Evolutionary conservation across 2,888 invertebrate genomes (phyloP).

Genomic region (Xestia xanthographa): DNA sequence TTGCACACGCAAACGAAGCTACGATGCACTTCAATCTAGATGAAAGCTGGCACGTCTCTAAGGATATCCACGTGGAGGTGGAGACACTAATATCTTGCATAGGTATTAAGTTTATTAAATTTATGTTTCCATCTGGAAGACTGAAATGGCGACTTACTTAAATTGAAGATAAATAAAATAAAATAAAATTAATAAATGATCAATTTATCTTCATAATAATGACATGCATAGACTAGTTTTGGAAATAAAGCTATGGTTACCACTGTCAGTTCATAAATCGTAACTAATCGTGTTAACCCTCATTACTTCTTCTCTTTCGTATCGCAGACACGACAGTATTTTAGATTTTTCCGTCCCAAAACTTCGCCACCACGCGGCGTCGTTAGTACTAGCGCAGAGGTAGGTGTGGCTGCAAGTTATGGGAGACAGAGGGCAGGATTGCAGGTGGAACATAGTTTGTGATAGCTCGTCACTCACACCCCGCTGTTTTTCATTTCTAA

Average conservation of each 20-base stretch:
- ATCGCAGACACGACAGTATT: too few relatives aligned
- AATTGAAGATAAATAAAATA: too few relatives aligned
- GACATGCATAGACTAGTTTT: neutral
- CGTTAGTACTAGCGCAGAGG: neutral
- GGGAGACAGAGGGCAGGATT: neutral
- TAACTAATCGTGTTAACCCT: neutral
- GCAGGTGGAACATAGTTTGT: neutral
- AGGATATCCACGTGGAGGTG: neutral
- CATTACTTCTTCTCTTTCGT: too few relatives aligned
- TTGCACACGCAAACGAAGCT: neutral
- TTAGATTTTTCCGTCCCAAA: too few relatives aligned
- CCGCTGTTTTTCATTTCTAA: neutral
- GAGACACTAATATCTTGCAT: neutral
- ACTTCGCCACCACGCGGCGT: too few relatives aligned
- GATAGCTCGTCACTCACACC: neutral
- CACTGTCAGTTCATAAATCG: neutral
- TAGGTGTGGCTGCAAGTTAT: neutral
- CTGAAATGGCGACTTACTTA: neutral
- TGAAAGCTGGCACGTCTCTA: neutral
- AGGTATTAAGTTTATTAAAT: neutral
- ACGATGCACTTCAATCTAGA: conserved; percentile 12
- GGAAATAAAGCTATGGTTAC: neutral
- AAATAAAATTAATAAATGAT: too few relatives aligned
- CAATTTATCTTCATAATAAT: neutral
- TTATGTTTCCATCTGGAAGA: neutral